phyloP scores from a whole-genome alignment of 2,888 invertebrate genomes.

The Campoplex nolae region DNA sequence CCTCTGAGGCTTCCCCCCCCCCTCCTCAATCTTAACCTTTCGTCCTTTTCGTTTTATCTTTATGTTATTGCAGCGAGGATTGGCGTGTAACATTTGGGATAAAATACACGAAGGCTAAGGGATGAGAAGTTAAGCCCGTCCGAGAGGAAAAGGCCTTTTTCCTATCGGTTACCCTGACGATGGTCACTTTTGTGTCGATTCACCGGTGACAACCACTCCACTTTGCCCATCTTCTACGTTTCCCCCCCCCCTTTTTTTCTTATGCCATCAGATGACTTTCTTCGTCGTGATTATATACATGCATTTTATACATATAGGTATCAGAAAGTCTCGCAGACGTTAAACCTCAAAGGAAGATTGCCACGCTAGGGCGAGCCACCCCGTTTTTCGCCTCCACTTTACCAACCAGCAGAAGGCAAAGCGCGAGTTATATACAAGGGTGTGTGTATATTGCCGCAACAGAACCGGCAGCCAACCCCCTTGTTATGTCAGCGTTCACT shows the following conservation, averaged over 20 bases:
- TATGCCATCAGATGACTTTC: conserved; percentile 18
- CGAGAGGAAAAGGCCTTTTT: conserved; percentile 52
- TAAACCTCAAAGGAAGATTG: conserved; percentile 79
- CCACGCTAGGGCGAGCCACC: conserved; percentile 74
- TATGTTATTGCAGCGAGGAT: conserved; percentile 66
- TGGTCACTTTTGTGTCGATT: conserved; percentile 81
- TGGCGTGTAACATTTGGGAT: conserved; percentile 53
- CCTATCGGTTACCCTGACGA: conserved; percentile 78
- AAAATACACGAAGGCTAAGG: conserved; percentile 56
- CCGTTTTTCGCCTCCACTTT: conserved; percentile 63
- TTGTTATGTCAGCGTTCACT: conserved; percentile 79
- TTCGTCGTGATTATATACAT: conserved; percentile 33
- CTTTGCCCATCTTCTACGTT: conserved; percentile 70
- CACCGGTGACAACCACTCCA: conserved; percentile 63
- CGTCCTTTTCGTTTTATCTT: conserved; percentile 60
- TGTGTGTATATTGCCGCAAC: conserved; percentile 37
- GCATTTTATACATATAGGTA: conserved; percentile 5
- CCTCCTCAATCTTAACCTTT: conserved; percentile 42
- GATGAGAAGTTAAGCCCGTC: conserved; percentile 67
- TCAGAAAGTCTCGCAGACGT: conserved; percentile 44
- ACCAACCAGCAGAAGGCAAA: conserved; percentile 59
- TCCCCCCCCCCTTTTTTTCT: conserved; percentile 56
- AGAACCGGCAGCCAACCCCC: conserved; percentile 64
- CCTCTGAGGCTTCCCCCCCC: conserved; percentile 16
- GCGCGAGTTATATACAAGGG: conserved; percentile 34